Evolutionary conservation across 2,888 invertebrate genomes (phyloP), one percentile per base, ranked within the genome.

Genomic region (Drosophila subsilvestris): DNA sequence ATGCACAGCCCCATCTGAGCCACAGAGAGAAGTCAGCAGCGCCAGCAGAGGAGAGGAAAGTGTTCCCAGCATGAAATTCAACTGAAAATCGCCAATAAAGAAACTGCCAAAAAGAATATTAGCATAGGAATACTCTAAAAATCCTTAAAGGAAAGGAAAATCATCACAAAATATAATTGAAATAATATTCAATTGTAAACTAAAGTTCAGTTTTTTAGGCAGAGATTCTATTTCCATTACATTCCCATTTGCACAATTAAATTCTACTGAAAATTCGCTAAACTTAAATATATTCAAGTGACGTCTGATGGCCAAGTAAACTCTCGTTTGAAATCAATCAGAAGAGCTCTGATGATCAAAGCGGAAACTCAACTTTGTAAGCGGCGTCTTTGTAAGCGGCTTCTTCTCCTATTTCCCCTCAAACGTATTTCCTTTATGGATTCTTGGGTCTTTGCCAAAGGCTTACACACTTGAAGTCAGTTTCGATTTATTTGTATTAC

Each of bases 381-480:
- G 45, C 37, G 50, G 49, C 51, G 66, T 29, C 79, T 80, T 80
- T 84, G 84, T 82, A 70, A 84, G 82, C 80, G 75, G 53, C 74
- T 63, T 79, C 78, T 76, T 65, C 80, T 75, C 76, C 79, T 63
- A 63, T 71, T 70, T 75, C 80, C 78, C 68, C 67, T 77, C 9
- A 25, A 6, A 6, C 25, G 6, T 10, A n/a, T 63, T 65, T 67
- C 54, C 62, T 67, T 65, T 49, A 53, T 37, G 50, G 49, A 45
- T 44, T 50, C 63, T 54, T 73, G 67, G 53, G 68, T 70, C 84
- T 75, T 73, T 78, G 79, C 78, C 78, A 81, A 77, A 78, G 86
- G 89, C 90, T 89, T 90, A 89, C 89, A 79, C 88, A 88, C 87
- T 89, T 81, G 66, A 75, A 75, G 77, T 81, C 89, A 78, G 85